phyloP scores from a whole-genome alignment of 1,140 invertebrate genomes.

The Macrocentrus cingulum region DNA sequence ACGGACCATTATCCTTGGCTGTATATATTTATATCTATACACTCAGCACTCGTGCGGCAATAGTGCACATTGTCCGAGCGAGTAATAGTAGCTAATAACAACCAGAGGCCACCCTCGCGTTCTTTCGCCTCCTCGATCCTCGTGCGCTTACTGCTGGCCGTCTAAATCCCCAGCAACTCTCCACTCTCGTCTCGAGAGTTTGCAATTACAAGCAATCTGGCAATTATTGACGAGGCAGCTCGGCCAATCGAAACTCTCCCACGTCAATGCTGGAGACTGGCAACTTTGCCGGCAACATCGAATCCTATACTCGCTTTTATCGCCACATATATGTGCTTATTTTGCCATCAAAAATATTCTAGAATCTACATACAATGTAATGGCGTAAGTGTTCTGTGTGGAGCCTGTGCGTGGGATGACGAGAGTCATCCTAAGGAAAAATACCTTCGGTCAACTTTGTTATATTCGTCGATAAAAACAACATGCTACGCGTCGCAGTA shows the following conservation, averaged over 20 bases:
- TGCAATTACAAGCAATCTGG: slow-evolving; percentile 55
- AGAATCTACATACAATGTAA: background rate
- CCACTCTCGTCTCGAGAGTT: slow-evolving; percentile 48
- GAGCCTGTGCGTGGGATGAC: background rate
- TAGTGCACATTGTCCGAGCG: background rate
- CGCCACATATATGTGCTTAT: background rate
- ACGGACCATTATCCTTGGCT: background rate
- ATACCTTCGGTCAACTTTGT: slow-evolving; percentile 3
- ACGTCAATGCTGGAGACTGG: slow-evolving; percentile 26
- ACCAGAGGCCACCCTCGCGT: background rate
- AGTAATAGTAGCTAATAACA: background rate
- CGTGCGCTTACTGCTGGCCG: background rate
- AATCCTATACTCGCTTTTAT: background rate
- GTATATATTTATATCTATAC: too few relatives aligned
- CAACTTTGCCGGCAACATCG: background rate
- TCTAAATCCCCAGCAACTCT: slow-evolving; percentile 20
- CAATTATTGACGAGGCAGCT: slow-evolving; percentile 47
- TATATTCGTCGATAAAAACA: background rate
- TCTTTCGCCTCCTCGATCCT: background rate
- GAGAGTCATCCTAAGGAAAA: background rate
- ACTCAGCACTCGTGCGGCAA: too few relatives aligned
- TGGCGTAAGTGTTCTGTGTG: background rate
- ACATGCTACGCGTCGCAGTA: background rate
- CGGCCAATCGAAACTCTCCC: slow-evolving; percentile 28
- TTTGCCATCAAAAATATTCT: background rate